Evolutionary conservation across 2,797 vertebrate genomes (phyloP).

Genomic region (Pseudochirops cupreus): DNA sequence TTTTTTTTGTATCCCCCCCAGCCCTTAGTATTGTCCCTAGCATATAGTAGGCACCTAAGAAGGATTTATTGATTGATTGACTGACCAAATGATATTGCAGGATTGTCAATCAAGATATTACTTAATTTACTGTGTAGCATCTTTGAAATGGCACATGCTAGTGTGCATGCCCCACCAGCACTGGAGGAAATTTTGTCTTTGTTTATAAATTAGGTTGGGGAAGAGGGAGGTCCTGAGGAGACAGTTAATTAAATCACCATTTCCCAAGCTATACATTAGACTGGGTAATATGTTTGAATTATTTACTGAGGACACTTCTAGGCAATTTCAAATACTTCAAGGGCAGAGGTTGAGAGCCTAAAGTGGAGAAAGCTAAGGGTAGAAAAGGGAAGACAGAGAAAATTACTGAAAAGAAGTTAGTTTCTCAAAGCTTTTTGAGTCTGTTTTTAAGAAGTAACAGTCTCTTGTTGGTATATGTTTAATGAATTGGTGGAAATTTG

Average conservation of each 20-base stretch:
- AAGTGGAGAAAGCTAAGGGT: neutral
- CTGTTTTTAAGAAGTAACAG: neutral
- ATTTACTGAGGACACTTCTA: neutral
- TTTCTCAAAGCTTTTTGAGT: neutral
- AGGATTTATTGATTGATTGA: neutral
- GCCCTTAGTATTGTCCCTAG: neutral
- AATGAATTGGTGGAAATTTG: neutral
- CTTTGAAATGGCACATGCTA: neutral
- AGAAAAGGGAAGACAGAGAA: neutral
- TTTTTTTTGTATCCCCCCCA: neutral
- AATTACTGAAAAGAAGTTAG: neutral
- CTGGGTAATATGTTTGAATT: neutral
- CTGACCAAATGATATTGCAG: neutral
- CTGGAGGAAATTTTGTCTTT: neutral
- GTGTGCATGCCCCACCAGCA: neutral
- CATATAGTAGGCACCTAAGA: neutral
- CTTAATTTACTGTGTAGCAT: neutral
- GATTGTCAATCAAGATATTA: constrained; percentile 17
- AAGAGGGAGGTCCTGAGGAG: neutral
- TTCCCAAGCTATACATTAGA: neutral
- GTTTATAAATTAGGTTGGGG: neutral
- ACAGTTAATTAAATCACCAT: neutral
- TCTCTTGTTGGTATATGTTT: neutral
- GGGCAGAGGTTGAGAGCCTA: neutral
- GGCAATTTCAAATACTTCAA: neutral